A percentile compares a stretch with the other conserved stretches of the same genome.
Conservation (phyloP, 2,113 vertebrate species). For the Anas platyrhynchos region DNA sequence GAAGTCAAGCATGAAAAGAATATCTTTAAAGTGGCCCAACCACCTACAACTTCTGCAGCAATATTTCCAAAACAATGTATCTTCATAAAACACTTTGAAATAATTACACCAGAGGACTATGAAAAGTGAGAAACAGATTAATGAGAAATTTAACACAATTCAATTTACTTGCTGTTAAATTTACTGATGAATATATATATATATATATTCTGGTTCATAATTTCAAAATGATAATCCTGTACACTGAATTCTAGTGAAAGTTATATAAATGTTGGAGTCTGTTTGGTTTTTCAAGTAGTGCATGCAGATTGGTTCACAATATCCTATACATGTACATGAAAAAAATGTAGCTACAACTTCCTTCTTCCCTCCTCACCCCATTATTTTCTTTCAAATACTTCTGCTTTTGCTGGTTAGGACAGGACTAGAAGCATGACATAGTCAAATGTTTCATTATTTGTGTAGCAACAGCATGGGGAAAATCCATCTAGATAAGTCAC, state of each 20-base stretch:
- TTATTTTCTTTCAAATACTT: conserved; percentile 7
- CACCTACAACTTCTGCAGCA: neutral
- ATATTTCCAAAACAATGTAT: neutral
- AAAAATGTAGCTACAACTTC: neutral
- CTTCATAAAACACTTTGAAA: neutral
- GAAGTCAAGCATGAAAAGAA: neutral
- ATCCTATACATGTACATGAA: neutral
- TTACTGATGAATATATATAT: neutral
- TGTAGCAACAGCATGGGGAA: neutral
- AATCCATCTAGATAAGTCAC: neutral
- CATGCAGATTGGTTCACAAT: neutral
- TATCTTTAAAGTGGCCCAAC: neutral
- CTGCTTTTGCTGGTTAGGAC: conserved; percentile 23
- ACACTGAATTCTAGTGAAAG: neutral
- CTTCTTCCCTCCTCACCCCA: neutral
- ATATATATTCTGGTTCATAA: neutral
- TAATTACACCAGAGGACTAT: neutral
- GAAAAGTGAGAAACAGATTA: neutral
- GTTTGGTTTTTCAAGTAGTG: neutral
- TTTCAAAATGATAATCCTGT: neutral
- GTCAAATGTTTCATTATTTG: neutral
- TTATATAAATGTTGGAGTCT: neutral
- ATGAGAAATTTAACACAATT: neutral
- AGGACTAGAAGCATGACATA: conserved; percentile 20
- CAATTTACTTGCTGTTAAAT: neutral